These are phyloP conservation scores for Gerosis bhagava DNA, from an alignment of 2,888 invertebrate species.

Conservation along the genomic window DNA sequence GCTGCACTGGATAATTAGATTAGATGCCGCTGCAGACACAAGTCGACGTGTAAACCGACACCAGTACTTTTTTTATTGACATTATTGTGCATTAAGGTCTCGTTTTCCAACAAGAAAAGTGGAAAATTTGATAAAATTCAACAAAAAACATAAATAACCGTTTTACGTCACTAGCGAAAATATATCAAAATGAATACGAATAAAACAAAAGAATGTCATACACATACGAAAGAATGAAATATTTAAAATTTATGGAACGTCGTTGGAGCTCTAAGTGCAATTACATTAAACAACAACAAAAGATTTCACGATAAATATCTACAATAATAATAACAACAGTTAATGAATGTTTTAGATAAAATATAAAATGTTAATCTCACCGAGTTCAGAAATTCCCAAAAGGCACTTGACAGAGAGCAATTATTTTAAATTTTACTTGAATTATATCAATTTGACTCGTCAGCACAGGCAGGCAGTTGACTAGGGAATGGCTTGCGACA, in stretches of 20 bases:
- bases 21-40: constrained; percentile 52
- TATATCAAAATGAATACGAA: too few species aligned
- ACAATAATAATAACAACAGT: too few species aligned
- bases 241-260: too few species aligned
- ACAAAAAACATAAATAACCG: too few species aligned
- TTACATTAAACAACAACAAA: constrained; percentile 20
- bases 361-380: constrained; percentile 31
- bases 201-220: too few species aligned
- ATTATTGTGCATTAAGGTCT: constrained; percentile 38
- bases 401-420: constrained; percentile 31
- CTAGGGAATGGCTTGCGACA: constrained; percentile 59
- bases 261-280: too few species aligned
- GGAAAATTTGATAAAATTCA: constrained; percentile 36
- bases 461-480: constrained; percentile 51
- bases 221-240: too few species aligned
- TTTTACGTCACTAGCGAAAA: constrained; percentile 3
- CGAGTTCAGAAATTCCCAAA: constrained; percentile 29
- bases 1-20: constrained; percentile 68
- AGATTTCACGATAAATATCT: too few species aligned
- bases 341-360: too few species aligned
- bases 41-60: constrained; percentile 36
- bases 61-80: constrained; percentile 34
- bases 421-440: constrained; percentile 30
- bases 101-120: constrained; percentile 37
- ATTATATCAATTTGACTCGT: constrained; percentile 42